Conservation (phyloP, 2,888 invertebrate species). For the Stenoptilia bipunctidactyla region DNA sequence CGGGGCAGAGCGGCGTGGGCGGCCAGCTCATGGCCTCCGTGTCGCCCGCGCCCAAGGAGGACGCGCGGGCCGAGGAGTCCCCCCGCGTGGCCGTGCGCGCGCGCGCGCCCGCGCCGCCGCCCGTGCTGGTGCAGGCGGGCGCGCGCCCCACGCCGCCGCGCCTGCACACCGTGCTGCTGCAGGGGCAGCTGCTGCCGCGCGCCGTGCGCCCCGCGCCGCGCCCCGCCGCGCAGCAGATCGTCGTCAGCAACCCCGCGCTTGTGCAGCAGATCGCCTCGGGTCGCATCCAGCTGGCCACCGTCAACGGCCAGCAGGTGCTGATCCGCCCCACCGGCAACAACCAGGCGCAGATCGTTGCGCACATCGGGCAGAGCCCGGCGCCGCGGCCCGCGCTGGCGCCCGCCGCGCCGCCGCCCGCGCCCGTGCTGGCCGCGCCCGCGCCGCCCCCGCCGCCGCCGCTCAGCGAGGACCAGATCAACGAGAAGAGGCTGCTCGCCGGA, state of each 20-base stretch:
- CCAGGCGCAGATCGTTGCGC: constrained; percentile 83
- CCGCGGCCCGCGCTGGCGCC: constrained; percentile 19
- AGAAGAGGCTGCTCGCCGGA: constrained; percentile 80
- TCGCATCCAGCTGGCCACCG: constrained; percentile 85
- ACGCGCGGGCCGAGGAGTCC: constrained; percentile 17
- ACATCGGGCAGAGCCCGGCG: constrained; percentile 73
- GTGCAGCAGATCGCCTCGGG: constrained; percentile 87
- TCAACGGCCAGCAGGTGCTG: constrained; percentile 88
- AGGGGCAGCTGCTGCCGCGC: constrained; percentile 30
- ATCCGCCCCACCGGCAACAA: constrained; percentile 84
- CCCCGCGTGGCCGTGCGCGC: constrained; percentile 10
- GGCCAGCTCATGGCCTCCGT: constrained; percentile 45
- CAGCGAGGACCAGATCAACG: constrained; percentile 69
- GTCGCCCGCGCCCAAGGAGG: constrained; percentile 11
- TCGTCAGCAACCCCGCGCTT: constrained; percentile 81
- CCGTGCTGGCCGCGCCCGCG: constrained; percentile 16
- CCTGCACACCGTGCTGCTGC: constrained; percentile 49
- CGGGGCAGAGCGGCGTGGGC: constrained; percentile 69
- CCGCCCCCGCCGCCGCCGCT: constrained; percentile 28
- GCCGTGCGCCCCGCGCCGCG: constrained; percentile 22
- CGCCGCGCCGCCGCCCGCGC: constrained; percentile 15
- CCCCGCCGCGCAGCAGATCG: constrained; percentile 74
- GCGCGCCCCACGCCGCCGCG: constrained; percentile 33
- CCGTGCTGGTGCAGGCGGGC: constrained; percentile 26
- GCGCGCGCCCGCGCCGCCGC: constrained; percentile 10